Percentiles rank a stretch among this genome's conserved stretches.
Conservation (phyloP, 2,888 invertebrate genomes). For the Prosapia bicincta region DNA sequence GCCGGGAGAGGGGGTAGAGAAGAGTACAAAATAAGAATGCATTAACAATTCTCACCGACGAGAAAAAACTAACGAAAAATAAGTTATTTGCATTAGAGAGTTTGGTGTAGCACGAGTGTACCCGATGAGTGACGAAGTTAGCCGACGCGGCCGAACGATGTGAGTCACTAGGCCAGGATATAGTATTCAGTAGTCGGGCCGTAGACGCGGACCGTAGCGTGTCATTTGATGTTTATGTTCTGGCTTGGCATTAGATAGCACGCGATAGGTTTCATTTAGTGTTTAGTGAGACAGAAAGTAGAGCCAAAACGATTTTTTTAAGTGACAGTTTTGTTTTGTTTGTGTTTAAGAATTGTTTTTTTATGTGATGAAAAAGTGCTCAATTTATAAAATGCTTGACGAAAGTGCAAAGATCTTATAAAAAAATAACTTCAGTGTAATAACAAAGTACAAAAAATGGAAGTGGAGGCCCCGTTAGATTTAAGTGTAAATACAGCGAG, state of each 20-base stretch:
- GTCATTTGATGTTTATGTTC: conserved; percentile 13
- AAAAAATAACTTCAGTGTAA: not conserved
- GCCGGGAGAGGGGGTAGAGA: not conserved
- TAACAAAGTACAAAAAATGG: conserved; percentile 39
- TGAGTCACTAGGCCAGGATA: conserved; percentile 44
- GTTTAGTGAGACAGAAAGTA: not conserved
- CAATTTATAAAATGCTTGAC: not conserved
- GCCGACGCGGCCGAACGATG: conserved; percentile 36
- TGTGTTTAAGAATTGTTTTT: not conserved
- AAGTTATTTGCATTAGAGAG: not conserved
- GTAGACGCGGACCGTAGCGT: conserved; percentile 37
- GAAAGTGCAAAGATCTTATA: not conserved
- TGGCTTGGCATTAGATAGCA: conserved; percentile 1
- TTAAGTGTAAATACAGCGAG: conserved; percentile 56
- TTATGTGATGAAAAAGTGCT: not conserved
- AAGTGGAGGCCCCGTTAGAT: conserved; percentile 71
- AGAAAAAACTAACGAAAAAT: not conserved
- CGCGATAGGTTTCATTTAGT: conserved; percentile 5
- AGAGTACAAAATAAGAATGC: not conserved
- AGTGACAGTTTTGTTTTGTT: not conserved
- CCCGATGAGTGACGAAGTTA: conserved; percentile 37
- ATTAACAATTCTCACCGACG: not conserved
- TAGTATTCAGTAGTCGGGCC: conserved; percentile 35
- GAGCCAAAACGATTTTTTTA: not conserved
- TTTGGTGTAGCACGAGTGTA: conserved; percentile 16